A percentile compares a stretch with the other conserved stretches of the same genome.
These are phyloP conservation scores for Pachymerium ferrugineum DNA, from an alignment of 2,888 invertebrate genomes.

Conservation along the genomic window DNA sequence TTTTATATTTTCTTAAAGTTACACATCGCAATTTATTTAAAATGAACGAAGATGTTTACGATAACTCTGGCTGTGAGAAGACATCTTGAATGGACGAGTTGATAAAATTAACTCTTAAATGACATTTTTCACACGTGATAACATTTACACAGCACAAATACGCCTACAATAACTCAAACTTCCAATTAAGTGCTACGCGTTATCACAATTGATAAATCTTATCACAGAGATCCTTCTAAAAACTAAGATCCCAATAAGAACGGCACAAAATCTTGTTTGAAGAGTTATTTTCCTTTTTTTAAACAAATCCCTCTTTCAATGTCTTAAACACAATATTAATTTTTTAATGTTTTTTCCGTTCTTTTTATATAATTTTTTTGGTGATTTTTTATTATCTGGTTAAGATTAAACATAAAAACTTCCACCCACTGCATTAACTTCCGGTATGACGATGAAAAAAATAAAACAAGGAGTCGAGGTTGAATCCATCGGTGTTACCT, in stretches of 20 bases:
- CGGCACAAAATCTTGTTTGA: background rate
- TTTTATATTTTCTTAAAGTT: too few relatives aligned
- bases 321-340: constrained; percentile 5
- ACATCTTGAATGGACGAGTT: too few relatives aligned
- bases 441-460: background rate
- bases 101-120: too few relatives aligned
- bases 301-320: background rate
- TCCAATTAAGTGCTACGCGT: background rate
- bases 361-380: background rate
- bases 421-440: background rate
- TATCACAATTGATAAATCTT: constrained; percentile 14
- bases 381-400: background rate
- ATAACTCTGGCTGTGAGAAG: too few relatives aligned
- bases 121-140: background rate
- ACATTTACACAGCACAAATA: background rate
- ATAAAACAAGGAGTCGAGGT: background rate
- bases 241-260: background rate
- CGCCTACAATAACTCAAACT: background rate
- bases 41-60: too few relatives aligned
- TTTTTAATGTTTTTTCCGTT: background rate
- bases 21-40: too few relatives aligned
- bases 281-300: background rate
- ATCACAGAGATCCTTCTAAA: constrained; percentile 4
- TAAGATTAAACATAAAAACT: background rate
- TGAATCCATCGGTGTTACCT: constrained; percentile 3